A percentile compares a stretch with the other conserved stretches of the same genome.
phyloP scores from a whole-genome alignment of 2,113 vertebrate species.

The Arvicanthis niloticus region DNA sequence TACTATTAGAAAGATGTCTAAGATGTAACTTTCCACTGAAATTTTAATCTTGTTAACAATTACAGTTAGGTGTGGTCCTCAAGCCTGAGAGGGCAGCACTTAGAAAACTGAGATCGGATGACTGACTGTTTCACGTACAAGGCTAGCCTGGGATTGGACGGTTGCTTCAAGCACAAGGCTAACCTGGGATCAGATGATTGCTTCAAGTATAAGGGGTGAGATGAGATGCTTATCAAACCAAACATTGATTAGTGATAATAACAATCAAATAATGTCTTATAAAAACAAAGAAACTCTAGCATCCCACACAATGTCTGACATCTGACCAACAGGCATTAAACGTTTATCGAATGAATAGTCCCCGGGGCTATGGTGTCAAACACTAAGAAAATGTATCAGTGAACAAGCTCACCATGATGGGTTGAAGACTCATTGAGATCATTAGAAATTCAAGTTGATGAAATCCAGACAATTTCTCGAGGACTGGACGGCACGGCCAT shows the following conservation, averaged over 20 bases:
- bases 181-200: no score
- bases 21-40: not conserved
- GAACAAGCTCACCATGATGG: not conserved
- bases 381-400: not conserved
- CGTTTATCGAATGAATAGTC: not conserved
- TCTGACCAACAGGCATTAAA: not conserved
- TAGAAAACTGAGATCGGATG: not conserved
- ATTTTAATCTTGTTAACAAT: not conserved
- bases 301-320: not conserved
- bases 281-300: not conserved
- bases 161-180: no score
- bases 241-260: not conserved
- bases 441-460: not conserved
- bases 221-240: not conserved
- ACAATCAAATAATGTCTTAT: not conserved
- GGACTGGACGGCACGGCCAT: not conserved
- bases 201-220: not conserved
- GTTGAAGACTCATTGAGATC: not conserved
- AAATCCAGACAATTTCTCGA: slow-evolving; percentile 19
- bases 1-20: not conserved
- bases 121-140: no score
- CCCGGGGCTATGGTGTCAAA: not conserved
- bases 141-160: not conserved
- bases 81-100: not conserved
- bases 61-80: not conserved